Conservation (phyloP, 2,113 vertebrate species). For the Pelecanus crispus region DNA sequence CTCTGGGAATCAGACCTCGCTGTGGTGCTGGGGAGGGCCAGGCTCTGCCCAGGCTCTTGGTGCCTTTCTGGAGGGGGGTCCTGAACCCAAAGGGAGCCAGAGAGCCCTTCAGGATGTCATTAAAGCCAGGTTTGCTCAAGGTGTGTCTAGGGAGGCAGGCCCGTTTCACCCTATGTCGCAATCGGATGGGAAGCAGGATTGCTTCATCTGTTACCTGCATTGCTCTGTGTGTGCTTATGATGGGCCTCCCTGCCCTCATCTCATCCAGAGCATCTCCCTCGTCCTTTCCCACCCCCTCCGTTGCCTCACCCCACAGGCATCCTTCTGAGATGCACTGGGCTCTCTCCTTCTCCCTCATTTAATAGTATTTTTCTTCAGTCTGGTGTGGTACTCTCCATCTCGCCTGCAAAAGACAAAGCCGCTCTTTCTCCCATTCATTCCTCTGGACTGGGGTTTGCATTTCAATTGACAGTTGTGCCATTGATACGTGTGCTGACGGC, state of each 20-base stretch:
- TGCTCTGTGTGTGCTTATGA: background rate
- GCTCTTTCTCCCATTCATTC: constrained; percentile 54
- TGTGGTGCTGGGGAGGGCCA: background rate
- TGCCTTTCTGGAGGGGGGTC: background rate
- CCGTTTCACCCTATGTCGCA: background rate
- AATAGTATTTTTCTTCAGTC: background rate
- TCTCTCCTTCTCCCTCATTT: background rate
- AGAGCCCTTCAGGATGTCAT: background rate
- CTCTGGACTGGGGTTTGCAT: background rate
- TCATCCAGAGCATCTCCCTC: background rate
- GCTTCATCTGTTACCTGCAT: rapidly evolving
- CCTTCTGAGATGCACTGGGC: background rate
- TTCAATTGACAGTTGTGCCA: constrained; percentile 58
- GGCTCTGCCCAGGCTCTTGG: background rate
- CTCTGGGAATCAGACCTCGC: background rate
- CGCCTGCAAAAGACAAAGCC: constrained; percentile 57
- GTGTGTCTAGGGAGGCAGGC: background rate
- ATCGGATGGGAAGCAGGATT: background rate
- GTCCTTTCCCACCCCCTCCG: background rate
- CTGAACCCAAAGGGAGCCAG: background rate
- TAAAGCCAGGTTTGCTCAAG: background rate
- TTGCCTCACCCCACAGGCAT: background rate
- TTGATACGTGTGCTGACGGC: constrained; percentile 1
- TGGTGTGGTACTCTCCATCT: background rate
- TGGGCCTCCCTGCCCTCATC: background rate